Evolutionary conservation across 2,797 vertebrate genomes (phyloP), one percentile per base, ranked within the genome.

Genomic region (Alectoris magna): DNA sequence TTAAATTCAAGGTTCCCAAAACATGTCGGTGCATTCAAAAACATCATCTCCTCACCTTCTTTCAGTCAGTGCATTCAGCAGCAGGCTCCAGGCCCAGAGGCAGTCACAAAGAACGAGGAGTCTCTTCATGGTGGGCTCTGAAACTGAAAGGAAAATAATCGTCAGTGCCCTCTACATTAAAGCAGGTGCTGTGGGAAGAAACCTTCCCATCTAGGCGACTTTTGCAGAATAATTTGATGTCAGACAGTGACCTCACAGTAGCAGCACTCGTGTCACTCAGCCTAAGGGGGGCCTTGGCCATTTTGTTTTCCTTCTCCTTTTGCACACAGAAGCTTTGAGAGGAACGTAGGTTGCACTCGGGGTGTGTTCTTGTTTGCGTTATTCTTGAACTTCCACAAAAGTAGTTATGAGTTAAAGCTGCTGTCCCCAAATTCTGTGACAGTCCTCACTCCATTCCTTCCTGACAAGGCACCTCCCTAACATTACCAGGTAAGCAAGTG

Each of bases 21-120:
- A 76, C 31, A 94, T 59, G 58, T 74, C 90, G 69, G 82, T 94
- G 86, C 81, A 93, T 90, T 94, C 71, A 94, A 91, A 90, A 95
- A 74, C 56, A 88, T 79, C 56, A 87, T 79, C 74, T 84, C 67
- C 95, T 97, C 98, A 99, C 99, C 99, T 99, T 99, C 98, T 99
- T 90, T 98, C 99, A 95, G 97, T 97, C 80, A 98, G 51, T 59
- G 97, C 96, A 95, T 97, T 98, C 92, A 98, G 96, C 63, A 98
- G 95, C 83, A 99, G 97, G 97, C 98, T 97, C 98, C 98, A 99
- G 98, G 98, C 98, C 98, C 98, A 99, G 92, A 99, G 97, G 97
- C 87, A 98, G 90, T 98, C 98, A 95, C 97, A 98, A 96, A 98
- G 97, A 91, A 97, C 96, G 94, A 96, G 96, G 94, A 98, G 97